phyloP scores from a whole-genome alignment of 1,140 invertebrate species.

The Lepidurus couesii region DNA sequence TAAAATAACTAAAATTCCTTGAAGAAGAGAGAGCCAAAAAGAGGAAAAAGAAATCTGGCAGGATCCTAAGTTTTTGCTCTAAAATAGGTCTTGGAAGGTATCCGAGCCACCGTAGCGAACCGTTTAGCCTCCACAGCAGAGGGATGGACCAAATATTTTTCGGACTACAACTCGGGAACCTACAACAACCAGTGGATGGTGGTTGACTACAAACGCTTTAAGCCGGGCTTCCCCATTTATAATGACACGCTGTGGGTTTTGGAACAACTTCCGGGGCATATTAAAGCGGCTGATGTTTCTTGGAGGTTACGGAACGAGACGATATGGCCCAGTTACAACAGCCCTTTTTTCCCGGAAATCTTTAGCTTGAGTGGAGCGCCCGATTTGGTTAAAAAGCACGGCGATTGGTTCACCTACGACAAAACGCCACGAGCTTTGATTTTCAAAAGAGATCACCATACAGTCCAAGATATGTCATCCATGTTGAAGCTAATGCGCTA shows the following conservation, averaged over 20 bases:
- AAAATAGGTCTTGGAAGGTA: slow-evolving; percentile 63
- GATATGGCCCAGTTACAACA: slow-evolving; percentile 74
- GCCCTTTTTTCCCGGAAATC: slow-evolving; percentile 66
- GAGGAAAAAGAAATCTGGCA: slow-evolving; percentile 17
- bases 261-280: slow-evolving; percentile 71
- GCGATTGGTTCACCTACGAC: slow-evolving; percentile 65
- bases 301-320: slow-evolving; percentile 56
- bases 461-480: slow-evolving; percentile 50
- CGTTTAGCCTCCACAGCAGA: slow-evolving; percentile 55
- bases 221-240: slow-evolving; percentile 47
- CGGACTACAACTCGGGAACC: slow-evolving; percentile 67
- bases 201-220: slow-evolving; percentile 63
- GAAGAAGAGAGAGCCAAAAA: slow-evolving; percentile 29
- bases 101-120: slow-evolving; percentile 79
- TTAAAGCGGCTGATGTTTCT: slow-evolving; percentile 58
- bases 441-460: slow-evolving; percentile 54
- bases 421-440: slow-evolving; percentile 59
- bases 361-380: slow-evolving; percentile 53
- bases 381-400: slow-evolving; percentile 54
- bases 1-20: slow-evolving; percentile 36
- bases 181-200: slow-evolving; percentile 86
- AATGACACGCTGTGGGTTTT: slow-evolving; percentile 65
- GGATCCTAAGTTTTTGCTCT: slow-evolving; percentile 33
- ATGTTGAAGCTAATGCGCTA: slow-evolving; percentile 63
- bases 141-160: slow-evolving; percentile 44